These are phyloP conservation scores for Leptinotarsa rubiginosa DNA, from an alignment of 2,888 invertebrate genomes.

Conservation along the genomic window DNA sequence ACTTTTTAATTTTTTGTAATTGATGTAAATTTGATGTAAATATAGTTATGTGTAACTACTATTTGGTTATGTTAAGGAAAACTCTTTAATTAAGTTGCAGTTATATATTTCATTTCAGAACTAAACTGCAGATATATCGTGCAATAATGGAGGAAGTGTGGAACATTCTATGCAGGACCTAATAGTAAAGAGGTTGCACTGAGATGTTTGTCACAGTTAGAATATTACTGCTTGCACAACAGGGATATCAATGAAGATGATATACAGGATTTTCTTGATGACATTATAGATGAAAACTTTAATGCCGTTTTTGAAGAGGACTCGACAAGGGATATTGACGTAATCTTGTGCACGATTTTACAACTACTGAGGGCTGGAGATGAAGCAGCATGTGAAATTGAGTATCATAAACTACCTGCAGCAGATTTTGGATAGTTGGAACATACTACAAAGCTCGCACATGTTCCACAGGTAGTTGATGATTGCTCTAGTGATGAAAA, in stretches of 20 bases:
- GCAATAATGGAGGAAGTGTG: conserved; percentile 65
- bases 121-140: background rate
- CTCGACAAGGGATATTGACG: conserved; percentile 75
- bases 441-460: conserved; percentile 33
- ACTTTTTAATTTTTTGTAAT: too few relatives aligned
- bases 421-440: conserved; percentile 64
- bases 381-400: conserved; percentile 70
- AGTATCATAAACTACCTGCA: conserved; percentile 72
- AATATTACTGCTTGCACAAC: conserved; percentile 73
- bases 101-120: too few relatives aligned
- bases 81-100: background rate
- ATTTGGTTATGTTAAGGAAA: background rate
- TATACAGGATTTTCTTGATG: conserved; percentile 75
- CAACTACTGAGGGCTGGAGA: conserved; percentile 70
- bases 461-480: conserved; percentile 38
- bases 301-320: conserved; percentile 79
- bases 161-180: conserved; percentile 80
- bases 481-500: conserved; percentile 43
- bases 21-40: too few relatives aligned
- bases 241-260: conserved; percentile 71
- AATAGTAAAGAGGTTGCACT: conserved; percentile 77
- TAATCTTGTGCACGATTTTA: conserved; percentile 70
- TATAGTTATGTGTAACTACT: too few relatives aligned
- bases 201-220: conserved; percentile 74
- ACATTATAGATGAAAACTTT: conserved; percentile 80